Conservation (phyloP, 2,113 vertebrate genomes). For the Ochotona princeps region DNA sequence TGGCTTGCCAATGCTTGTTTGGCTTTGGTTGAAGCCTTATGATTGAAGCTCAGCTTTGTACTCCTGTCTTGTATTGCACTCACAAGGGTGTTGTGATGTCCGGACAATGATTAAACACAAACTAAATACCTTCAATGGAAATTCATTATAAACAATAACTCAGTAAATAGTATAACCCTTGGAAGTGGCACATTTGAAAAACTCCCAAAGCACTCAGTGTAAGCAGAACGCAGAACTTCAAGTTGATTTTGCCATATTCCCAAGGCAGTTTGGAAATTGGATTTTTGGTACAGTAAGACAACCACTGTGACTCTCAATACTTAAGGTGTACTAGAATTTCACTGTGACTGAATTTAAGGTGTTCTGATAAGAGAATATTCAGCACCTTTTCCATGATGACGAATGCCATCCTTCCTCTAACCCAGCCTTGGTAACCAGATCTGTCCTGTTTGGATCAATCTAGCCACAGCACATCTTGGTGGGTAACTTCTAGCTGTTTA, state of each 20-base stretch:
- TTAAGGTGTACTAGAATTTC: not conserved
- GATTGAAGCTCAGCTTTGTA: slow-evolving; percentile 59
- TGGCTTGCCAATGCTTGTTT: slow-evolving; percentile 66
- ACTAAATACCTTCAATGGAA: slow-evolving; percentile 59
- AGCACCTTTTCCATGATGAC: no score
- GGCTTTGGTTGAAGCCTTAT: slow-evolving; percentile 55
- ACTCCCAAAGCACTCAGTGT: slow-evolving; percentile 6
- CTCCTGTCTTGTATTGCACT: slow-evolving; percentile 46
- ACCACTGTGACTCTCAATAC: no score
- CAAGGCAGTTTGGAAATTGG: not conserved
- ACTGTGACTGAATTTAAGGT: no score
- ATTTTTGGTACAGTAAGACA: not conserved
- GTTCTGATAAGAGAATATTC: no score
- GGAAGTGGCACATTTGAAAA: not conserved
- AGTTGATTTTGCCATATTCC: not conserved
- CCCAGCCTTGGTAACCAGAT: not conserved
- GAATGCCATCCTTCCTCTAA: no score
- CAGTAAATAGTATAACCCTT: slow-evolving; percentile 3
- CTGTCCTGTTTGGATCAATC: not conserved
- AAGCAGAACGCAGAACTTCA: slow-evolving; percentile 46
- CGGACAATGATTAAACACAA: slow-evolving; percentile 70
- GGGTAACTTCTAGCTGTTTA: not conserved
- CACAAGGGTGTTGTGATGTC: slow-evolving; percentile 60
- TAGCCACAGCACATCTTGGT: not conserved
- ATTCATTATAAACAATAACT: slow-evolving; percentile 65